Conservation (phyloP, 2,113 vertebrate species). For the Dolichotis patagonum region DNA sequence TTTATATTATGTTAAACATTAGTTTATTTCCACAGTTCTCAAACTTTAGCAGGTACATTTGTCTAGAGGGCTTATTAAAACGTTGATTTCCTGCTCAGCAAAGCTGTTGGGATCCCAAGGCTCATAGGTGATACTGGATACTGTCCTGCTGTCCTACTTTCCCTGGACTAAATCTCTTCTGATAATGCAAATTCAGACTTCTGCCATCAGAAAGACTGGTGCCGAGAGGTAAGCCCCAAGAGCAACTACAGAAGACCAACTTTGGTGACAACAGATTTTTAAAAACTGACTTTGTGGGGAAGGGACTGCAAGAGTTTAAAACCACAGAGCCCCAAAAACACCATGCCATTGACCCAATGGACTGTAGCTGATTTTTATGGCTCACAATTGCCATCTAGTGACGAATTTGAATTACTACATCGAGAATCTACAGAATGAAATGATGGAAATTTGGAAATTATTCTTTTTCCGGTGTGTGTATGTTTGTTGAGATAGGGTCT, state of each 20-base stretch:
- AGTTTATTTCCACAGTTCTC: background rate
- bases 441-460: background rate
- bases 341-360: background rate
- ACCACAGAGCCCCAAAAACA: background rate
- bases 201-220: background rate
- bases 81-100: background rate
- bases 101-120: background rate
- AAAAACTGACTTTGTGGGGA: background rate
- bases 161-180: background rate
- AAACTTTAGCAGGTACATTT: background rate
- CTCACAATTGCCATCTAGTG: constrained; percentile 74
- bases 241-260: background rate
- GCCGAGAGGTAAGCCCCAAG: background rate
- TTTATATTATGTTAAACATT: background rate
- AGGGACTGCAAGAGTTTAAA: background rate
- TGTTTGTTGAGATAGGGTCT: background rate
- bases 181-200: background rate
- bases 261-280: background rate
- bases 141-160: background rate
- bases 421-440: background rate
- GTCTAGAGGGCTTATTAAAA: background rate
- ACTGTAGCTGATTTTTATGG: background rate
- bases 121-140: background rate
- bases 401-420: constrained; percentile 19
- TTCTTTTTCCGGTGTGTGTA: background rate